Percentiles rank a stretch among this genome's conserved stretches.
phyloP scores from a whole-genome alignment of 2,888 invertebrate species.

The Netelia melanura region DNA sequence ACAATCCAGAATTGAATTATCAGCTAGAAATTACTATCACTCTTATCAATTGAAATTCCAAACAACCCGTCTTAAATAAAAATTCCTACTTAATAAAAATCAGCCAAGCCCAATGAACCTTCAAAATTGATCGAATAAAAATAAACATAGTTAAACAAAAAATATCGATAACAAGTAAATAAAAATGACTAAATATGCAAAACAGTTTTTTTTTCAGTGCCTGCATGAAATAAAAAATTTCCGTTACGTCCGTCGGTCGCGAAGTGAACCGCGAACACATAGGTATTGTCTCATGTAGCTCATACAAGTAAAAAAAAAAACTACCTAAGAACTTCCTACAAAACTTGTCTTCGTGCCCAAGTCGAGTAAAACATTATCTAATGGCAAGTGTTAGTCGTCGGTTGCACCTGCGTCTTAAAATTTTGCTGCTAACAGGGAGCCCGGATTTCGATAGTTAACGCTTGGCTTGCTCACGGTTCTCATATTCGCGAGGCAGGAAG shows the following conservation, averaged over 20 bases:
- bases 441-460: constrained; percentile 76
- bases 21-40: constrained; percentile 50
- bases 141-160: too few relatives aligned
- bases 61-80: constrained; percentile 1
- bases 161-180: too few relatives aligned
- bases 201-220: too few relatives aligned
- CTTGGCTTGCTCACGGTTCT: constrained; percentile 41
- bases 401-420: constrained; percentile 65
- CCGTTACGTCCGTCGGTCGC: constrained; percentile 22
- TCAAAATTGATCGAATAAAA: neutral
- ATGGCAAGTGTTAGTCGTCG: constrained; percentile 41
- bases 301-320: constrained; percentile 11
- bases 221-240: neutral
- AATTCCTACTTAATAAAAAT: neutral
- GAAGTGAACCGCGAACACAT: neutral
- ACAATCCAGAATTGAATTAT: constrained; percentile 52
- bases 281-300: neutral
- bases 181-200: too few relatives aligned
- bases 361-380: constrained; percentile 54
- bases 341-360: constrained; percentile 16
- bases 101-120: neutral
- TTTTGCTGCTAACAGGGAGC: constrained; percentile 57
- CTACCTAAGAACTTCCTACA: constrained; percentile 1
- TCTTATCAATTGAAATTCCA: constrained; percentile 43
- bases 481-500: constrained; percentile 67